phyloP scores from a whole-genome alignment of 2,888 invertebrate species.

The Ochropacha duplaris region DNA sequence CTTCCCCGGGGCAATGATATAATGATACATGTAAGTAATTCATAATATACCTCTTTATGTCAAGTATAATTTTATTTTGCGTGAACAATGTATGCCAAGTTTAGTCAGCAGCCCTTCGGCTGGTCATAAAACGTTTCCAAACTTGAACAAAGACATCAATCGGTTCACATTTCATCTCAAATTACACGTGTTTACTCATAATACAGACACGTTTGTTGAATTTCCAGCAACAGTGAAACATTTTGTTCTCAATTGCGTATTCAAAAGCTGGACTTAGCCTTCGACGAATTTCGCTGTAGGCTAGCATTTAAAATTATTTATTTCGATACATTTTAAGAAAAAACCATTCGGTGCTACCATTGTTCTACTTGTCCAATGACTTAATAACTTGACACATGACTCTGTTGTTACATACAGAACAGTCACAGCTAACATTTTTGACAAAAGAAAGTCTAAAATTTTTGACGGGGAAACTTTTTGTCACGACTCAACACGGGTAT shows the following conservation, averaged over 20 bases:
- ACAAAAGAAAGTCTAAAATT: slow-evolving; percentile 30
- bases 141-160: slow-evolving; percentile 79
- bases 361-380: slow-evolving; percentile 23
- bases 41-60: neutral
- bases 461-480: slow-evolving; percentile 35
- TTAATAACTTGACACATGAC: slow-evolving; percentile 24
- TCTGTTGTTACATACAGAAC: neutral
- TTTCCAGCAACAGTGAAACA: slow-evolving; percentile 38
- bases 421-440: slow-evolving; percentile 33
- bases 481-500: slow-evolving; percentile 69
- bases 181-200: slow-evolving; percentile 69
- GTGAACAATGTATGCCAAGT: slow-evolving; percentile 60
- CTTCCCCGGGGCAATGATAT: neutral
- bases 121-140: slow-evolving; percentile 60
- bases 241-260: slow-evolving; percentile 41
- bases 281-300: slow-evolving; percentile 57
- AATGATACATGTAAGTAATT: neutral
- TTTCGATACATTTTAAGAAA: slow-evolving; percentile 11
- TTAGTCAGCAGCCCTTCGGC: slow-evolving; percentile 70
- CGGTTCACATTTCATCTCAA: slow-evolving; percentile 78
- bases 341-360: slow-evolving; percentile 8
- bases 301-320: slow-evolving; percentile 40
- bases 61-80: slow-evolving; percentile 1
- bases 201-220: slow-evolving; percentile 47
- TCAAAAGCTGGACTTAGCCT: slow-evolving; percentile 46